Evolutionary conservation across 2,113 vertebrate genomes (phyloP).

Genomic region (Coracopsis vasa): DNA sequence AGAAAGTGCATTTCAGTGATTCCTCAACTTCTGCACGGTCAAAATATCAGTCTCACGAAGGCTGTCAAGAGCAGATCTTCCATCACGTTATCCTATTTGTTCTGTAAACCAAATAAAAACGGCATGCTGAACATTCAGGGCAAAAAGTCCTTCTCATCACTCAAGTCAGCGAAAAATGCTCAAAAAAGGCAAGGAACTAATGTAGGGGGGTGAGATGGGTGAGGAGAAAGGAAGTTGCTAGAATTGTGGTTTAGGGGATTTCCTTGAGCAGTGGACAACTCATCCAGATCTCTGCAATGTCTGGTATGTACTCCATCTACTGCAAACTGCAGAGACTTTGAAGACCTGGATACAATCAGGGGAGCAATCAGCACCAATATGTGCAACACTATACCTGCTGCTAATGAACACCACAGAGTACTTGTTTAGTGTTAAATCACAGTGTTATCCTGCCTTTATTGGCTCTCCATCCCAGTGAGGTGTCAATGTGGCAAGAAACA

Average conservation of each 20-base stretch:
- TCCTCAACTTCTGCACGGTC: background rate
- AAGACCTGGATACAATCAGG: background rate
- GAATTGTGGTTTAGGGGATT: conserved; percentile 48
- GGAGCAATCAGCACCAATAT: background rate
- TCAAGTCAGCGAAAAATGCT: conserved; percentile 36
- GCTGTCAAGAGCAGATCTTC: conserved; percentile 1
- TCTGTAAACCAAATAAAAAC: background rate
- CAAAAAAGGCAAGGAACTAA: conserved; percentile 63
- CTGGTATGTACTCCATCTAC: conserved; percentile 2
- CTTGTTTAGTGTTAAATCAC: background rate
- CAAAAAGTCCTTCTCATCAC: background rate
- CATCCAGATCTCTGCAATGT: background rate
- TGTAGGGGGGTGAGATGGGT: background rate
- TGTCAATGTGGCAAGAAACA: background rate
- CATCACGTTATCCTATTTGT: background rate
- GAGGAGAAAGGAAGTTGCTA: background rate
- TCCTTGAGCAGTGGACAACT: conserved; percentile 49
- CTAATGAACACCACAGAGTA: background rate
- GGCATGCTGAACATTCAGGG: background rate
- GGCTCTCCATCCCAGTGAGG: background rate
- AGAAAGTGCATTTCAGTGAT: background rate
- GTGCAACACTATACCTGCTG: background rate
- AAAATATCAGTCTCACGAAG: background rate
- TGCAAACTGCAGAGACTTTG: background rate
- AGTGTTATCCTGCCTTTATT: background rate